Percentiles rank a stretch among this genome's conserved stretches.
Evolutionary conservation across 1,140 invertebrate genomes (phyloP).

Genomic region (Mycetomoellerius zeteki): DNA sequence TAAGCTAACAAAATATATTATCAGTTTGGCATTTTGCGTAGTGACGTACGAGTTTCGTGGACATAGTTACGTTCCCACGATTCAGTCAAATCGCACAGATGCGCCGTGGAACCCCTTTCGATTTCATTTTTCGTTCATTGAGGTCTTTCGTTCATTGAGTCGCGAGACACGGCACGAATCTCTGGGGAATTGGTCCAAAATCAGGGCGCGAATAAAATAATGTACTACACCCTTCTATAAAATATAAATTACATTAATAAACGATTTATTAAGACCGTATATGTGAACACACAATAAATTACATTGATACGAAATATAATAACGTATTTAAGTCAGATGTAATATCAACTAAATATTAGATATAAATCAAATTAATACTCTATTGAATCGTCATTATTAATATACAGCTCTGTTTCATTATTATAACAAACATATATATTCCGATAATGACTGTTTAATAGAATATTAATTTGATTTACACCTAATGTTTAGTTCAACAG

Average conservation of each 20-base stretch:
- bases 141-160: too few relatives aligned
- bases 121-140: constrained; percentile 24
- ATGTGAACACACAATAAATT: too few relatives aligned
- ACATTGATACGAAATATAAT: neutral
- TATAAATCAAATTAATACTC: neutral
- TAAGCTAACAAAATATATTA: constrained; percentile 38
- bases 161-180: constrained; percentile 31
- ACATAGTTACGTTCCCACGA: constrained; percentile 66
- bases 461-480: neutral
- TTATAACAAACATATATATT: too few relatives aligned
- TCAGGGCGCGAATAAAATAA: constrained; percentile 50
- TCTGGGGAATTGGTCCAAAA: constrained; percentile 67
- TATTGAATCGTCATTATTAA: neutral
- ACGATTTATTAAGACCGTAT: too few relatives aligned
- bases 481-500: neutral
- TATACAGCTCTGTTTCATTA: neutral
- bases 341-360: neutral
- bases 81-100: constrained; percentile 70
- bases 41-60: neutral
- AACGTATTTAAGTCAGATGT: neutral
- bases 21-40: neutral
- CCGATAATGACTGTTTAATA: neutral
- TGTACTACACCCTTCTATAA: neutral
- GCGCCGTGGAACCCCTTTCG: constrained; percentile 61
- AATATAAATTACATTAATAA: neutral